Base-by-base conservation (phyloP, 1,140 invertebrate genomes). In the Xylocopa sonorina region DNA sequence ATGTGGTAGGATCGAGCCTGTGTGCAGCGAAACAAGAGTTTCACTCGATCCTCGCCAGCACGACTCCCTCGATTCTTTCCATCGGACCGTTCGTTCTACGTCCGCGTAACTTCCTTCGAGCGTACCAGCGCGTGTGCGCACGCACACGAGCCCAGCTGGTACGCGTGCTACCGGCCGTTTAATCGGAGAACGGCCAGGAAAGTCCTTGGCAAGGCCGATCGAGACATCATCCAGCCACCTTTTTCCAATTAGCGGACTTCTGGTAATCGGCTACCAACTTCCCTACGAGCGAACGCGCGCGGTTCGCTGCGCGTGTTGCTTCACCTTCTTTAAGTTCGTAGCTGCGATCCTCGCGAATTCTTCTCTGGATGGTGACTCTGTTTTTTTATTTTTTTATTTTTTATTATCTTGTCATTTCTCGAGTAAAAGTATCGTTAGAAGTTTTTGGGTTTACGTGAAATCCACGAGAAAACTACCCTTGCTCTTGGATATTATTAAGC, bases 161-260 rank as follows among this genome's bases (percentile, higher is more conserved):
- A 21, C 46, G 58, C 34, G 48, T 62, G 46, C 43, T 29, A 12
- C 34, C 14, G 18, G 16, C 14, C 77, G 78, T 62, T 72, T 76
- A 41, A 73, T 50, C 62, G 64, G 76, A 79, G 76, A 80, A 82
- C 57, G 66, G 66, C 43, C 64, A 63, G 78, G 62, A 72, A 62
- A 87, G 87, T 86, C 83, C 88, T 89, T 89, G 88, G 67, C 85
- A 89, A 89, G 87, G 88, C 80, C 88, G 84, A 80, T 83, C 67
- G 76, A 43, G 41, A 46, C 73, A 63, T 75, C 78, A 80, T 87
- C 80, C 78, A 64, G 80, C 69, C 76, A 80, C 80, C 87, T 86
- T 84, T 86, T 87, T 84, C 64, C 64, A 87, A 86, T 86, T 81
- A 85, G 74, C 55, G n/a, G 72, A 76, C 78, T 76, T 81, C 77